Conservation (phyloP, 2,888 invertebrate genomes). For the Neocrepidodera transversa region DNA sequence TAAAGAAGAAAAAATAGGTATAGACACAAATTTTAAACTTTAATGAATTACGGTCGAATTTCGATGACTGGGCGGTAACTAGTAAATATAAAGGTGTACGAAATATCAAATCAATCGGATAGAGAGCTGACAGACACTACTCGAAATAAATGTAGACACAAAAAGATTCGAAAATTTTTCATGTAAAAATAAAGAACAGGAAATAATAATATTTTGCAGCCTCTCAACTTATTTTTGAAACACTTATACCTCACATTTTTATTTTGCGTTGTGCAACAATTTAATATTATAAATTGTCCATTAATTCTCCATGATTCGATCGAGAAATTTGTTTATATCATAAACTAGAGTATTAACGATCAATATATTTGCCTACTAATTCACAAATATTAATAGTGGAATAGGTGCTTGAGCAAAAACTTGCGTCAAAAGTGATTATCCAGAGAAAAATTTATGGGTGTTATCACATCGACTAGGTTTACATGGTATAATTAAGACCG, state of each 20-base stretch:
- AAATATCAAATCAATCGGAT: too few species aligned
- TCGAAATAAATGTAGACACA: too few species aligned
- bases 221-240: constrained; percentile 2
- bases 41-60: too few species aligned
- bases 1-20: too few species aligned
- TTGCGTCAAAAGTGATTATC: constrained; percentile 43
- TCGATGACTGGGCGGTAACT: too few species aligned
- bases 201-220: background rate
- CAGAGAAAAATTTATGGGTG: constrained; percentile 42
- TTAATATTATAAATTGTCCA: constrained; percentile 16
- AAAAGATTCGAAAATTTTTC: too few species aligned
- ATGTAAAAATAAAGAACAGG: too few species aligned
- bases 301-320: constrained; percentile 13
- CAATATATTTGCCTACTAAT: constrained; percentile 30
- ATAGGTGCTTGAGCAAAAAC: constrained; percentile 36
- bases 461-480: constrained; percentile 30
- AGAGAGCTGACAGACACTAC: too few species aligned
- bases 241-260: constrained; percentile 1
- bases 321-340: constrained; percentile 29
- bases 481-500: constrained; percentile 32
- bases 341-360: constrained; percentile 24
- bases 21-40: too few species aligned
- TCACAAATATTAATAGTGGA: constrained; percentile 32
- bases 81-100: too few species aligned
- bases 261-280: constrained; percentile 14